phyloP scores from a whole-genome alignment of 37 sponge, comb jelly and placozoan species.

The Amphimedon queenslandica region DNA sequence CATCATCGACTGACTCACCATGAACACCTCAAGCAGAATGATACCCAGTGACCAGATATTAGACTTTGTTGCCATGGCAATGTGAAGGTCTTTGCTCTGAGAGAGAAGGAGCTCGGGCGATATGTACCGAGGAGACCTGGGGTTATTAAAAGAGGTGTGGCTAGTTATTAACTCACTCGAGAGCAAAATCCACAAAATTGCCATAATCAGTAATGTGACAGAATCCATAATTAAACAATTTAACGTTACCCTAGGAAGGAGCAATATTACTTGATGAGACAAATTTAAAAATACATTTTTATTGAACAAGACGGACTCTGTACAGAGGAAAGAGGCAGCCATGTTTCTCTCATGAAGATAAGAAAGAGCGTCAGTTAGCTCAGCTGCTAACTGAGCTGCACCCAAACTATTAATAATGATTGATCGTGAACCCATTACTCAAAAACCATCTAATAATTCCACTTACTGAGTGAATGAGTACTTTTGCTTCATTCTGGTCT shows the following conservation, averaged over 20 bases:
- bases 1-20: conserved; percentile 34
- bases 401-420: background rate
- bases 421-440: too few species aligned
- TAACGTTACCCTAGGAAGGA: conserved; percentile 66
- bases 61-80: conserved; percentile 19
- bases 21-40: conserved; percentile 72
- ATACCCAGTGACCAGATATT: conserved; percentile 87
- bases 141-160: background rate
- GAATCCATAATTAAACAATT: conserved; percentile 82
- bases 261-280: background rate
- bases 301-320: conserved; percentile 54
- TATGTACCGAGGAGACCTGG: conserved; percentile 73
- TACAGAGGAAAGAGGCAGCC: conserved; percentile 50
- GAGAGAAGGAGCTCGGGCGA: conserved; percentile 73
- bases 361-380: conserved; percentile 59
- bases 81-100: background rate
- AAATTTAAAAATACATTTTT: conserved; percentile 37
- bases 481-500: conserved; percentile 48
- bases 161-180: conserved; percentile 47
- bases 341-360: conserved; percentile 60
- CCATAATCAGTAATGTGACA: conserved; percentile 82
- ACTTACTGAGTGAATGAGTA: too few species aligned
- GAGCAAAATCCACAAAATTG: conserved; percentile 74
- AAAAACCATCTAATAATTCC: too few species aligned
- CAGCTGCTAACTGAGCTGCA: conserved; percentile 27